Evolutionary conservation across 1,140 invertebrate species (phyloP), one percentile per base, ranked within the genome.

Genomic region (Achatina immaculata): DNA sequence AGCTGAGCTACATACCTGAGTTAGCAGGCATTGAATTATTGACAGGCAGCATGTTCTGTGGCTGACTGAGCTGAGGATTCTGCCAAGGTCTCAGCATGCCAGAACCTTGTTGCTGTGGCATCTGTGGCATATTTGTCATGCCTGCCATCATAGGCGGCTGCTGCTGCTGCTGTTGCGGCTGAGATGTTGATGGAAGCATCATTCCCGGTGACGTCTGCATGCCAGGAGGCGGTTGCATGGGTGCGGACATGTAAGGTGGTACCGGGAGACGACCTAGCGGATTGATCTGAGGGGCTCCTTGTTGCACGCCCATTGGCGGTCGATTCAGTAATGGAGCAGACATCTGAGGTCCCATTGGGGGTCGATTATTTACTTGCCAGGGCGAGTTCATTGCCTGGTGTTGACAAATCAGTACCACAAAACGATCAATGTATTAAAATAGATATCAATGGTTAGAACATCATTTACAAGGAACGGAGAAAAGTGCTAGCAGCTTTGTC

Each of bases 311-410:
- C 2, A 74, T 72, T 6, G 82, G 83, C 31, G 74, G 78, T 28
- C 80, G 48, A 38, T 77, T 81, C 16, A 66, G 38, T 40, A 48
- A 40, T 31, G 51, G 45, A 3, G 6, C 62, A 40, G 58, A 76
- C 55, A 55, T 77, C 24, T 75, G 68, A 36, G 79, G 80, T 7
- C 81, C 81, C 73, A 73, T 76, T 71, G 80, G 69, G 4, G 78
- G 82, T 58, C 74, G 58, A 16, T 82, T 68, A 34, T 80, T 73
- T 34, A 80, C 74, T 58, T 85, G 85, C 85, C 86, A 87, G 16
- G 86, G 87, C 40, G 87, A 85, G 81, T 87, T 86, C 11, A 86
- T 79, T 51, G 84, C 83, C 86, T 88, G 75, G 42, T 72, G 74
- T n/a, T n/a, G n/a, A n/a, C n/a, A n/a, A n/a, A n/a, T n/a, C n/a